phyloP scores from a whole-genome alignment of 1,140 invertebrate species.

The Brevipalpus yothersi region DNA sequence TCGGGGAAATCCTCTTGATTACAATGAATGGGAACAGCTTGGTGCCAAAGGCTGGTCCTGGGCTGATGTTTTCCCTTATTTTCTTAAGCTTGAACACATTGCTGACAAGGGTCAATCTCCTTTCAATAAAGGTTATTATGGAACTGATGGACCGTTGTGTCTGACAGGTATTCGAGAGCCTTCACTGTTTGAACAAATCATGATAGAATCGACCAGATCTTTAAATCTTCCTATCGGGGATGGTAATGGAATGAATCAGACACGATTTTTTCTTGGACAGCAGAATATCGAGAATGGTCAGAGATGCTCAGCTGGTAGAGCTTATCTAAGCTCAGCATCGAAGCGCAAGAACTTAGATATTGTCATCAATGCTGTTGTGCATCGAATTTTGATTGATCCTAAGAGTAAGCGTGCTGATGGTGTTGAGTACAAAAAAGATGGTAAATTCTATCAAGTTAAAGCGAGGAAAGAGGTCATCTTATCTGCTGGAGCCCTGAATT shows the following conservation, averaged over 20 bases:
- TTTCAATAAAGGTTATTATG: background rate
- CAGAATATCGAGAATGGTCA: conserved; percentile 51
- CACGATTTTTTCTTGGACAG: conserved; percentile 46
- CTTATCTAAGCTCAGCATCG: conserved; percentile 18
- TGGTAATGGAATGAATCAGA: conserved; percentile 12
- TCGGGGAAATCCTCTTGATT: conserved; percentile 69
- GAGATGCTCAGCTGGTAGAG: conserved; percentile 45
- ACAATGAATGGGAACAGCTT: conserved; percentile 64
- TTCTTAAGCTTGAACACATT: conserved; percentile 48
- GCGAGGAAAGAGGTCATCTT: conserved; percentile 62
- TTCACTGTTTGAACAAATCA: background rate
- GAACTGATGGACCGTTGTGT: background rate
- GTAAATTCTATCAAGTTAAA: conserved; percentile 36
- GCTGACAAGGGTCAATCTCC: background rate
- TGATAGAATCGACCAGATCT: conserved; percentile 27
- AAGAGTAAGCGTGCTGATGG: conserved; percentile 50
- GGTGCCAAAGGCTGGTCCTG: conserved; percentile 83
- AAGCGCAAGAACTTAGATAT: conserved; percentile 58
- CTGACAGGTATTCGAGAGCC: background rate
- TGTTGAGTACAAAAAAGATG: conserved; percentile 47
- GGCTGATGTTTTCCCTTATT: conserved; percentile 54
- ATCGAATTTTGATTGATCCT: conserved; percentile 49
- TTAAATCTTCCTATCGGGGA: conserved; percentile 36
- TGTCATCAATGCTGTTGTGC: conserved; percentile 52
- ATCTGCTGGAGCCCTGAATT: conserved; percentile 60